Conservation (phyloP, 2,797 vertebrate genomes). For the Mormyrus hasselquistii region DNA sequence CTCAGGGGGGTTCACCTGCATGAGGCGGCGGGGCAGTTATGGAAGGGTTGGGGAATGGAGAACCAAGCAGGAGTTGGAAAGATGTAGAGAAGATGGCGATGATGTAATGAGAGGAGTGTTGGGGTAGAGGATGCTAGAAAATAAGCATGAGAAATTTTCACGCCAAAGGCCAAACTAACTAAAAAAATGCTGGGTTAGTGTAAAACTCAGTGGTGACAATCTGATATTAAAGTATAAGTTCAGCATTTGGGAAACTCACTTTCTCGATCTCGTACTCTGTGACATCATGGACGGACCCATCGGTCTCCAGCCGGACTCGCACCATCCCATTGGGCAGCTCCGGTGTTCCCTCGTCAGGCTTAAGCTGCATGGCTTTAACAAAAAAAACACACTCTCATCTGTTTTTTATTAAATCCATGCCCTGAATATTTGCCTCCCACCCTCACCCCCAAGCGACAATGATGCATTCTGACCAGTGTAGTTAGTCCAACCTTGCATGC, state of each 20-base stretch:
- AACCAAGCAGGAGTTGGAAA: not conserved
- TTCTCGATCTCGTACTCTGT: constrained; percentile 70
- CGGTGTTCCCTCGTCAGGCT: constrained; percentile 83
- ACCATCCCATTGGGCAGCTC: constrained; percentile 72
- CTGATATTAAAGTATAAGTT: not conserved
- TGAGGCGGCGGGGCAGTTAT: fast-evolving
- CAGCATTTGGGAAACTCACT: constrained; percentile 50
- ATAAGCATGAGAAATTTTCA: not conserved
- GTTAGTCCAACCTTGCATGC: not conserved
- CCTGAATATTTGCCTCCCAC: not conserved
- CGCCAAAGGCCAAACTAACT: not conserved
- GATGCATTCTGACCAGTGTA: not conserved
- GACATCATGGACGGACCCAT: constrained; percentile 65
- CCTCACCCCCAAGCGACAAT: not conserved
- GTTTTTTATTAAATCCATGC: not conserved
- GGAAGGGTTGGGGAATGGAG: not conserved
- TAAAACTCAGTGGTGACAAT: not conserved
- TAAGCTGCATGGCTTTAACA: constrained; percentile 76
- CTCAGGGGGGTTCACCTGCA: constrained; percentile 73
- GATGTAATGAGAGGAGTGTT: not conserved
- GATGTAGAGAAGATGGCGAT: not conserved
- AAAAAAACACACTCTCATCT: not conserved
- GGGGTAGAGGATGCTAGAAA: not conserved
- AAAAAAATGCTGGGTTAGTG: not conserved
- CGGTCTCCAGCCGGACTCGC: constrained; percentile 66